Evolutionary conservation across 2,113 vertebrate species (phyloP).

Genomic region (Tetrax tetrax): DNA sequence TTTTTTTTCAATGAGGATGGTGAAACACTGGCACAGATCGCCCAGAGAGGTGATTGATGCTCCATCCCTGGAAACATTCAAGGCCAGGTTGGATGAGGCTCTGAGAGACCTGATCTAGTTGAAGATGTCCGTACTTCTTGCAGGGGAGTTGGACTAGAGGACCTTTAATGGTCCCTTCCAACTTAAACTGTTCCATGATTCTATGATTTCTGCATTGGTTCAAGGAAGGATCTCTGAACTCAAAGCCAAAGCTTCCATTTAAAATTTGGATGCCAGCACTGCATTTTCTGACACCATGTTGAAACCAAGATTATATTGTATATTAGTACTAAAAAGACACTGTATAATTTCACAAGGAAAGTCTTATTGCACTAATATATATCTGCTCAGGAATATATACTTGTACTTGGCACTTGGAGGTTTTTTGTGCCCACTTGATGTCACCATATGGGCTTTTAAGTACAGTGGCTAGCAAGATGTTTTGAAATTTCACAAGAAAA

Average conservation of each 20-base stretch:
- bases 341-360: neutral
- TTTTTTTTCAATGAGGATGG: no score
- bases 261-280: neutral
- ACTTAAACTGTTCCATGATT: no score
- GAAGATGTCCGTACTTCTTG: no score
- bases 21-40: no score
- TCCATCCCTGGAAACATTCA: no score
- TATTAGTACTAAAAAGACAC: neutral
- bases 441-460: neutral
- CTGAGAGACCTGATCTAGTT: no score
- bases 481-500: conserved; percentile 16
- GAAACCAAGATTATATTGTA: neutral
- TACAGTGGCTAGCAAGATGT: neutral
- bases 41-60: no score
- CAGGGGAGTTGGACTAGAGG: no score
- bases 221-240: neutral
- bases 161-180: no score
- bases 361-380: neutral
- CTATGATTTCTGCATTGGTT: neutral
- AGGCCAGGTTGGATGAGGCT: no score
- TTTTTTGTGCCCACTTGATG: neutral
- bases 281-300: neutral
- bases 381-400: neutral
- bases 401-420: neutral
- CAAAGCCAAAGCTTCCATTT: neutral